Percentiles rank a stretch among this genome's conserved stretches.
phyloP scores from a whole-genome alignment of 2,113 vertebrate species.

The Ariopsis seemanni region DNA sequence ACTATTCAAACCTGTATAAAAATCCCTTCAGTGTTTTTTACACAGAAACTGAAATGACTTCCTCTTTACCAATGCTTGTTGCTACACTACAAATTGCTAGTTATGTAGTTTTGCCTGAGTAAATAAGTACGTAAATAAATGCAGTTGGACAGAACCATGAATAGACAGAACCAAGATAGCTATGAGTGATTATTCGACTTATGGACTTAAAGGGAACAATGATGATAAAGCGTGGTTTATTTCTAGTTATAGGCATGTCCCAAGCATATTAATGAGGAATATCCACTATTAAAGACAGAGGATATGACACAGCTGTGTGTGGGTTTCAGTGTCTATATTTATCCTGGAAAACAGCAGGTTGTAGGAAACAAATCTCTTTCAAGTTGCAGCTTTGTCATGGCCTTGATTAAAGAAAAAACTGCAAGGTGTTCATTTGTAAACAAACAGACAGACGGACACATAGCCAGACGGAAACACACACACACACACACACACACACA shows the following conservation, averaged over 20 bases:
- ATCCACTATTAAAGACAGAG: not conserved
- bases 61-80: no score
- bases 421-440: not conserved
- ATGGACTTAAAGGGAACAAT: not conserved
- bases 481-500: not conserved
- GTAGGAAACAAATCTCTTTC: conserved; percentile 49
- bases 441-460: not conserved
- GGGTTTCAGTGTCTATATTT: conserved; percentile 43
- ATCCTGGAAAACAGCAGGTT: conserved; percentile 22
- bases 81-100: no score
- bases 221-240: not conserved
- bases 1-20: no score
- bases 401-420: conserved; percentile 60
- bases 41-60: no score
- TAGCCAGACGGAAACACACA: not conserved
- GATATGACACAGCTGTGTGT: not conserved
- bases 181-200: not conserved
- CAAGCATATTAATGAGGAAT: not conserved
- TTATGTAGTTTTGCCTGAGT: no score
- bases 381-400: conserved; percentile 37
- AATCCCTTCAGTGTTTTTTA: no score
- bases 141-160: no score
- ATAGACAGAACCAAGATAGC: not conserved
- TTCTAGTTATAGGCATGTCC: not conserved
- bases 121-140: no score